phyloP scores from a whole-genome alignment of 2,113 vertebrate species.

The Grammomys surdaster region DNA sequence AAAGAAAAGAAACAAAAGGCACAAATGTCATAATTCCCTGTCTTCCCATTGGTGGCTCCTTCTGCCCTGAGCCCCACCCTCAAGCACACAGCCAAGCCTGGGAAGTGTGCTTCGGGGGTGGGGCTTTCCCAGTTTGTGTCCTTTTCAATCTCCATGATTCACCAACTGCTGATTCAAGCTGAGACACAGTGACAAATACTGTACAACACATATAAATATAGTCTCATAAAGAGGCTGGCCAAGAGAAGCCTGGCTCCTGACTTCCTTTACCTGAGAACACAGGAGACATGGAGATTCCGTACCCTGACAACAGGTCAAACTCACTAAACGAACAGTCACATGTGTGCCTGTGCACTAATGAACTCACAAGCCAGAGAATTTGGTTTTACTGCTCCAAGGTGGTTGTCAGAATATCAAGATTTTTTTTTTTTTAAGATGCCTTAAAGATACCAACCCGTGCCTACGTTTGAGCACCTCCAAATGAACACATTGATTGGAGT shows the following conservation, averaged over 20 bases:
- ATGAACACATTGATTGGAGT: neutral
- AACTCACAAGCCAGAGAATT: neutral
- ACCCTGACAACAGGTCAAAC: neutral
- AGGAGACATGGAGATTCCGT: neutral
- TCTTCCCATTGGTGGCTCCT: neutral
- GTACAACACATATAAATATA: neutral
- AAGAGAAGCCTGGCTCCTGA: neutral
- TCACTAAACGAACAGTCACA: no score
- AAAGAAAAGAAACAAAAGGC: conserved; percentile 66
- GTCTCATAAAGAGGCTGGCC: neutral
- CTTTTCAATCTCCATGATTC: conserved; percentile 62
- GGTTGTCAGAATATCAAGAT: neutral
- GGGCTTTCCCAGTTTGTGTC: conserved; percentile 22
- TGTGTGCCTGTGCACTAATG: neutral
- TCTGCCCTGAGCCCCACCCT: conserved; percentile 26
- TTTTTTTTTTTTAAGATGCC: conserved; percentile 31
- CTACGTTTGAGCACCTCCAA: neutral
- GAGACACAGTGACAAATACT: conserved; percentile 49
- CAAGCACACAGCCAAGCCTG: neutral
- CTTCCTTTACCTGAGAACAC: neutral
- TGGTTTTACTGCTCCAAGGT: neutral
- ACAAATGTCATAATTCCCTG: conserved; percentile 54
- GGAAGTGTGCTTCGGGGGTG: neutral
- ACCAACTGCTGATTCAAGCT: conserved; percentile 64
- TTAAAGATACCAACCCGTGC: neutral